phyloP scores from a whole-genome alignment of 2,113 vertebrate species.

The Plestiodon gilberti region DNA sequence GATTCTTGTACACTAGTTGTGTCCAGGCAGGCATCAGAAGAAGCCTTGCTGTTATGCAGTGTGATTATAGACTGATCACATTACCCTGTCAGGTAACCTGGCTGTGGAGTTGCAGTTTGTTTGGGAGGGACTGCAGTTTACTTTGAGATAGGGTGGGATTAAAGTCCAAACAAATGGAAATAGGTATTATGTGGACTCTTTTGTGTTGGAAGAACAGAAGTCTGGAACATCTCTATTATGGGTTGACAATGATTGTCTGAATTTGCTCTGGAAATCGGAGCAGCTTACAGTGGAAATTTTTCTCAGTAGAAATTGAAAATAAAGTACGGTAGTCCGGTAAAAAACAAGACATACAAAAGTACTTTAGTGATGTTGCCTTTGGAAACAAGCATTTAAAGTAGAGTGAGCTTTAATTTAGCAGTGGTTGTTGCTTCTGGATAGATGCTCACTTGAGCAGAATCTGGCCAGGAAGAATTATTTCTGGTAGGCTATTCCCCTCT shows the following conservation, averaged over 20 bases:
- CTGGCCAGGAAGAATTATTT: not conserved
- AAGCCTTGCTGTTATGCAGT: too few species aligned
- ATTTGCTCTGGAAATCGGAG: not conserved
- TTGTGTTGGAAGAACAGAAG: too few species aligned
- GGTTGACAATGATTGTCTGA: not conserved
- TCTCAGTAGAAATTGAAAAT: not conserved
- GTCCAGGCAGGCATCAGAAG: too few species aligned
- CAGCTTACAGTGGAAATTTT: not conserved
- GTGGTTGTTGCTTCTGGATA: not conserved
- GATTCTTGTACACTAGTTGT: too few species aligned
- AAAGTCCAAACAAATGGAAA: too few species aligned
- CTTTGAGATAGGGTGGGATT: too few species aligned
- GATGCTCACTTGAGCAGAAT: not conserved
- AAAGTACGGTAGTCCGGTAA: not conserved
- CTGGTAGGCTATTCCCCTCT: not conserved
- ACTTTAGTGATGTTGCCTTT: not conserved
- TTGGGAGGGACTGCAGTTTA: too few species aligned
- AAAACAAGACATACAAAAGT: not conserved
- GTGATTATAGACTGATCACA: too few species aligned
- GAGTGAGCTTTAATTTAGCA: not conserved
- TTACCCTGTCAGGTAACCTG: too few species aligned
- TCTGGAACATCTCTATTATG: not conserved
- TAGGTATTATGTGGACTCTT: too few species aligned
- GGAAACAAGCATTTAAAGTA: not conserved
- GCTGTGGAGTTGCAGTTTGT: too few species aligned